Conservation (phyloP, 2,113 vertebrate species). For the Ceratotherium simum region DNA sequence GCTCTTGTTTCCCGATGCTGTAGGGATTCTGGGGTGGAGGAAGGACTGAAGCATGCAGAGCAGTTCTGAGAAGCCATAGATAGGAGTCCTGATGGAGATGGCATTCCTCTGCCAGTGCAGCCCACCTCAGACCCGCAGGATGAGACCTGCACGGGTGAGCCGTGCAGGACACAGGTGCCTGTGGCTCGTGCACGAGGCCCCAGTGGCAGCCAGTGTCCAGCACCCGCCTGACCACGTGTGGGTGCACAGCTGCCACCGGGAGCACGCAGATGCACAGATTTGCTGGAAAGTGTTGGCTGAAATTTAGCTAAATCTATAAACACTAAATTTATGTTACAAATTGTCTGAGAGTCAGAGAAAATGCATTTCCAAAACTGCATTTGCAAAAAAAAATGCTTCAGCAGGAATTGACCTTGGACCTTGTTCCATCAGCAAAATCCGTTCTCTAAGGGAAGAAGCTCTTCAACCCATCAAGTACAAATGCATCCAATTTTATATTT, state of each 20-base stretch:
- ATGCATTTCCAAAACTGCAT: constrained; percentile 70
- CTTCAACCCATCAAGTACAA: constrained; percentile 80
- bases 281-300: constrained; percentile 34
- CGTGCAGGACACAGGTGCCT: not conserved
- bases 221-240: not conserved
- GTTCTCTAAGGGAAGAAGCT: constrained; percentile 74
- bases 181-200: not conserved
- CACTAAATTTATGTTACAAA: constrained; percentile 73
- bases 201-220: not conserved
- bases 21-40: not conserved
- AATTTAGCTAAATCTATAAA: constrained; percentile 79
- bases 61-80: not conserved
- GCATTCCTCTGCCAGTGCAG: accelerated
- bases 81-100: not conserved
- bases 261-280: not conserved
- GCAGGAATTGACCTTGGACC: constrained; percentile 72
- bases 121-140: accelerated
- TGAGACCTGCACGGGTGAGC: not conserved
- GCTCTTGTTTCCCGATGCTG: not conserved
- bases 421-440: constrained; percentile 65
- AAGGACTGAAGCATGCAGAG: not conserved
- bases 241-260: not conserved
- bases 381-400: constrained; percentile 68
- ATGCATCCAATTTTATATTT: constrained; percentile 63
- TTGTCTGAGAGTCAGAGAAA: constrained; percentile 65